Evolutionary conservation across 2,113 vertebrate genomes (phyloP).

Genomic region (Ictidomys tridecemlineatus): DNA sequence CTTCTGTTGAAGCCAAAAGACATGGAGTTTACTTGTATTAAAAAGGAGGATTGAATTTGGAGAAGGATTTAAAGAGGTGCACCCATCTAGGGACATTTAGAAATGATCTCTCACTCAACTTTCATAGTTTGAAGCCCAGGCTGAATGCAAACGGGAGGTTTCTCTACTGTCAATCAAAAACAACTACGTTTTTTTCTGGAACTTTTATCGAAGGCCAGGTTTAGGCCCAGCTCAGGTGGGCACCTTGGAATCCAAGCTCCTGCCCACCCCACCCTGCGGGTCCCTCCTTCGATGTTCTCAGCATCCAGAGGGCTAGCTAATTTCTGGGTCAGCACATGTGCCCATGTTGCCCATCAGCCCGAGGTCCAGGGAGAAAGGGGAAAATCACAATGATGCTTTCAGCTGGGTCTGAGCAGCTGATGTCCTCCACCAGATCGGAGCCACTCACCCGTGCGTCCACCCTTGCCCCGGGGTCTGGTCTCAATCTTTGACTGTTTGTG

Average conservation of each 20-base stretch:
- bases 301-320: background rate
- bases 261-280: fast-evolving
- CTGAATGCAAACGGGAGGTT: background rate
- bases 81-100: background rate
- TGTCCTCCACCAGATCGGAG: too few species aligned
- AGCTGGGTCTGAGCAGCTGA: too few species aligned
- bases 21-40: background rate
- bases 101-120: background rate
- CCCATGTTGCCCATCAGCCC: fast-evolving
- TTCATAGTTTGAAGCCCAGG: background rate
- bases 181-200: background rate
- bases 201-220: background rate
- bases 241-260: background rate
- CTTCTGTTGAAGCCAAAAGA: background rate
- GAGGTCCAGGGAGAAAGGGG: background rate
- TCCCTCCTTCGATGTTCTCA: background rate
- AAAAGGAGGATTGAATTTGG: background rate
- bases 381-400: too few species aligned
- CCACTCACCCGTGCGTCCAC: fast-evolving
- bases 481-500: background rate
- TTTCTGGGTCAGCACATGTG: background rate
- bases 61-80: background rate
- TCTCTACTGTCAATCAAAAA: background rate
- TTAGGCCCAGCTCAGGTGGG: too few species aligned
- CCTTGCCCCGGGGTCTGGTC: background rate